Evolutionary conservation across 2,888 invertebrate genomes (phyloP).

Genomic region (Cheilosia grossa): DNA sequence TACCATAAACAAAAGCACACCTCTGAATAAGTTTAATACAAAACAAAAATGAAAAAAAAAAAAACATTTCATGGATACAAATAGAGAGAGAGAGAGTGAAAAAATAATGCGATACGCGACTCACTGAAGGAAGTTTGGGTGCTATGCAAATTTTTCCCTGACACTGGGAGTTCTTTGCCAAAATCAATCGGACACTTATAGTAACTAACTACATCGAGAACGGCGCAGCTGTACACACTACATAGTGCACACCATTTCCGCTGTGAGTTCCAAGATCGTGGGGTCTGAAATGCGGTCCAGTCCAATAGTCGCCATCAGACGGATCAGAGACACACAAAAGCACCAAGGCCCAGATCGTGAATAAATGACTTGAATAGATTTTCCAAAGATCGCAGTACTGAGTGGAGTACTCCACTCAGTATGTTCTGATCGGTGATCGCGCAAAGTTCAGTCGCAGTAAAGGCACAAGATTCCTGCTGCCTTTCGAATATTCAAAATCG

Average conservation of each 20-base stretch:
- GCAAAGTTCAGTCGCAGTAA: slow-evolving; percentile 53
- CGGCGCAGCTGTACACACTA: not conserved
- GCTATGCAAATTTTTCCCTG: slow-evolving; percentile 61
- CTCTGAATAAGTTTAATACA: slow-evolving; percentile 10
- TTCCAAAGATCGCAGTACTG: slow-evolving; percentile 49
- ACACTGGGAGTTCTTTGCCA: slow-evolving; percentile 58
- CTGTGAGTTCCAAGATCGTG: slow-evolving; percentile 28
- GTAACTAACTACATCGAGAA: not conserved
- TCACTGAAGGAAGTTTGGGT: slow-evolving; percentile 42
- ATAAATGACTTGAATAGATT: slow-evolving; percentile 36
- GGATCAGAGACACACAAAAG: slow-evolving; percentile 4
- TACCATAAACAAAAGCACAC: slow-evolving; percentile 21
- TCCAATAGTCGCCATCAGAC: slow-evolving; percentile 12
- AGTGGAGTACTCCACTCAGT: slow-evolving; percentile 59
- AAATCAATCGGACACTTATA: slow-evolving; percentile 16
- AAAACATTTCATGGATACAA: slow-evolving; percentile 25
- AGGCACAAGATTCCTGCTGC: slow-evolving; percentile 2
- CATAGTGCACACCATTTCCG: slow-evolving; percentile 40
- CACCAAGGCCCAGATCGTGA: slow-evolving; percentile 40
- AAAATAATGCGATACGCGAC: not conserved
- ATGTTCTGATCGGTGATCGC: slow-evolving; percentile 63
- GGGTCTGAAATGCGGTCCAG: slow-evolving; percentile 36
- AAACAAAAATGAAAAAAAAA: slow-evolving; percentile 6
- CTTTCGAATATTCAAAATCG: slow-evolving; percentile 24
- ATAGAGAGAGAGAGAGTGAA: not conserved